Percentiles rank a stretch among this genome's conserved stretches.
Conservation (phyloP, 37 sponge, comb jelly and placozoan genomes). For the Lycopodina hypogea region DNA sequence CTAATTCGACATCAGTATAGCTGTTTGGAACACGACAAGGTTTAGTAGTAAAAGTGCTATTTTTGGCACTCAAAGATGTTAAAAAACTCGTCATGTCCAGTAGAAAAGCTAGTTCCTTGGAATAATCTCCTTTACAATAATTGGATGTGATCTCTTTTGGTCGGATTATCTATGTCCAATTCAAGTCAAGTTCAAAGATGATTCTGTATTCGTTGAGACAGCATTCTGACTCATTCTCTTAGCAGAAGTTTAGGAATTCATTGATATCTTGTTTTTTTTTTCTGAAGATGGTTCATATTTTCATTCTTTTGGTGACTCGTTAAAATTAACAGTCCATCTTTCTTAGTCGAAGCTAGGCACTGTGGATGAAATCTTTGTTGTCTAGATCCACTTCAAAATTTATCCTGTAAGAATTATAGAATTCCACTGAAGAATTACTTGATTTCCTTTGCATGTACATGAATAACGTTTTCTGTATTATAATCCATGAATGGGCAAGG, state of each 20-base stretch:
- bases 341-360: constrained; percentile 20
- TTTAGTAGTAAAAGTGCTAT: constrained; percentile 53
- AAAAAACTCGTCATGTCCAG: constrained; percentile 10
- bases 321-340: background rate
- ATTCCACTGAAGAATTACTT: background rate
- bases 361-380: constrained; percentile 1
- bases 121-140: constrained; percentile 60
- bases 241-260: background rate
- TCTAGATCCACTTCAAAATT: constrained; percentile 22
- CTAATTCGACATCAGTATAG: background rate
- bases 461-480: background rate
- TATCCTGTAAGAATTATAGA: constrained; percentile 2
- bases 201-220: constrained; percentile 24
- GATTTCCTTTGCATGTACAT: background rate
- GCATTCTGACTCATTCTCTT: background rate
- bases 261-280: background rate
- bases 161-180: constrained; percentile 26
- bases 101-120: constrained; percentile 7
- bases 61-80: background rate
- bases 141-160: constrained; percentile 29
- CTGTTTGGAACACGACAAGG: constrained; percentile 66
- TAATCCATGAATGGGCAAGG: constrained; percentile 9
- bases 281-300: background rate
- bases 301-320: background rate
- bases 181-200: constrained; percentile 35